A percentile compares a stretch with the other conserved stretches of the same genome.
phyloP scores from a whole-genome alignment of 1,140 invertebrate species.

The Trichonephila clavata region DNA sequence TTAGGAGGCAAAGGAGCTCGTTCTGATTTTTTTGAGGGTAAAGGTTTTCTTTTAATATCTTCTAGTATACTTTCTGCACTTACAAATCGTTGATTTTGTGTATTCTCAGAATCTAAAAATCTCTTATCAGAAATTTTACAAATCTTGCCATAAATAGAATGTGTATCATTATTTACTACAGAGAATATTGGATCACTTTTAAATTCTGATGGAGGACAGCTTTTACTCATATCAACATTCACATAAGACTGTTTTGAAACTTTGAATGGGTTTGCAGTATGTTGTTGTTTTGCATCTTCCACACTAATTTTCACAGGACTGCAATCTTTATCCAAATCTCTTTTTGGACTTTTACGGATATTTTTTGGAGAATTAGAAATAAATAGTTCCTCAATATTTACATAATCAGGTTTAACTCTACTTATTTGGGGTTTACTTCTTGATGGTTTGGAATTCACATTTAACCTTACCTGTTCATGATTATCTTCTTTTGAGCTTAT shows the following conservation, averaged over 20 bases:
- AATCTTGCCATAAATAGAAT: constrained; percentile 62
- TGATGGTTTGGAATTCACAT: background rate
- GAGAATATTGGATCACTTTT: background rate
- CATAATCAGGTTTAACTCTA: constrained; percentile 26
- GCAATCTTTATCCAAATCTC: background rate
- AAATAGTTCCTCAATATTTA: background rate
- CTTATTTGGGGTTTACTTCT: constrained; percentile 3
- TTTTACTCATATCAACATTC: constrained; percentile 31
- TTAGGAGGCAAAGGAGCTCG: constrained; percentile 58
- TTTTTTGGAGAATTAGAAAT: background rate
- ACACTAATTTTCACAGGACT: background rate
- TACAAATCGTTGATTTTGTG: background rate
- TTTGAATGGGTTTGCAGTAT: background rate
- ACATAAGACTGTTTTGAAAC: background rate
- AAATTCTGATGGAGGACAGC: constrained; percentile 8
- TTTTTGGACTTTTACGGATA: background rate
- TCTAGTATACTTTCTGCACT: background rate
- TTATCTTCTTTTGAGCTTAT: constrained; percentile 12
- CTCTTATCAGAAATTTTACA: constrained; percentile 29
- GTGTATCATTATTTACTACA: background rate
- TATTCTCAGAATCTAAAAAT: background rate
- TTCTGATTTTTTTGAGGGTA: constrained; percentile 55
- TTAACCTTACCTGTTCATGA: background rate
- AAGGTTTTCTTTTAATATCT: background rate
- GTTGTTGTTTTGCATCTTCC: background rate